Percentiles rank a stretch among this genome's conserved stretches.
Evolutionary conservation across 2,797 vertebrate genomes (phyloP).

Genomic region (Rhadinocentrus ornatus): DNA sequence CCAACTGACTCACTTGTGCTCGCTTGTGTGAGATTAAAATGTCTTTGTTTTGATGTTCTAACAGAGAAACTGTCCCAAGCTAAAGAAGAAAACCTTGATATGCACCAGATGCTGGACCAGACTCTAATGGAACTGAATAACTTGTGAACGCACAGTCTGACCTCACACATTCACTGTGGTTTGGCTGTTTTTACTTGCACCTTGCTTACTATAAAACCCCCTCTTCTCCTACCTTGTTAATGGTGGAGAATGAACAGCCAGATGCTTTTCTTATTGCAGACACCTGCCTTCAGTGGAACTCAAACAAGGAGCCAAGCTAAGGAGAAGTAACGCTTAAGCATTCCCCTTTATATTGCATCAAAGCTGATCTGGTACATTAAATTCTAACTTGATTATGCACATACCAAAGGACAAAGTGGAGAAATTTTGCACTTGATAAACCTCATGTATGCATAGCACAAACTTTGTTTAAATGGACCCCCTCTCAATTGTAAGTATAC

Average conservation of each 20-base stretch:
- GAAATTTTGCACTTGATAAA: constrained; percentile 74
- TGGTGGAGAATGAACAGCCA: constrained; percentile 66
- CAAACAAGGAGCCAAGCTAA: constrained; percentile 58
- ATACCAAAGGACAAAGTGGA: constrained; percentile 75
- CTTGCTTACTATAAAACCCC: constrained; percentile 84
- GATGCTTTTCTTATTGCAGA: constrained; percentile 67
- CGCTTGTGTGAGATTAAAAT: constrained; percentile 73
- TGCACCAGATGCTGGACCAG: constrained; percentile 99
- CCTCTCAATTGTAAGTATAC: constrained; percentile 59
- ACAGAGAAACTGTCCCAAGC: constrained; percentile 99
- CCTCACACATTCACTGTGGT: constrained; percentile 72
- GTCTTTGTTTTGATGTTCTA: constrained; percentile 88
- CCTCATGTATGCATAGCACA: constrained; percentile 61
- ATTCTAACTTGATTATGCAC: constrained; percentile 69
- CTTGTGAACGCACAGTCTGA: constrained; percentile 91
- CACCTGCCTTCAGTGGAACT: constrained; percentile 68
- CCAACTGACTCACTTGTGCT: constrained; percentile 35
- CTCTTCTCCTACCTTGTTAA: constrained; percentile 49
- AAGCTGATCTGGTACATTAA: constrained; percentile 60
- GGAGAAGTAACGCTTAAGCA: constrained; percentile 54
- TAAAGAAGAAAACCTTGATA: constrained; percentile 99
- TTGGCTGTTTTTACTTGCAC: constrained; percentile 83
- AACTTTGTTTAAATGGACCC: constrained; percentile 34
- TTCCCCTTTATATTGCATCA: constrained; percentile 63
- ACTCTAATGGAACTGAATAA: constrained; percentile 99